Conservation (phyloP, 2,888 invertebrate genomes). For the Tenthredo livida region DNA sequence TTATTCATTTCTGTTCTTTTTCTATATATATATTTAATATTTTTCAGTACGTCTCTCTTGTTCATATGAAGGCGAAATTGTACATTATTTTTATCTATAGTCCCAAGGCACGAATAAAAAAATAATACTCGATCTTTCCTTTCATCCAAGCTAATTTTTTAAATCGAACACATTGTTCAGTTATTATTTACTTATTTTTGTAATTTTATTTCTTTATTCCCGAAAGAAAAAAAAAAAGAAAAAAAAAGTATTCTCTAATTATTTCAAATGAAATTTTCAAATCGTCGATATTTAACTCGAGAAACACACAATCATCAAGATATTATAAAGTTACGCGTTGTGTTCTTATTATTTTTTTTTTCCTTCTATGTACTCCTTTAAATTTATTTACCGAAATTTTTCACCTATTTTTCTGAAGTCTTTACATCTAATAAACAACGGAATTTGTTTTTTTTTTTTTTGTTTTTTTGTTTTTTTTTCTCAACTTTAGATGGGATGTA, state of each 20-base stretch:
- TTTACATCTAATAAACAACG: slow-evolving; percentile 22
- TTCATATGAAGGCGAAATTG: slow-evolving; percentile 39
- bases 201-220: neutral
- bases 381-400: neutral
- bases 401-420: neutral
- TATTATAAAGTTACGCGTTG: slow-evolving; percentile 1
- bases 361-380: neutral
- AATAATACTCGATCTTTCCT: slow-evolving; percentile 15
- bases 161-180: neutral
- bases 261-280: neutral
- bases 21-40: neutral
- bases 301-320: neutral
- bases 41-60: neutral
- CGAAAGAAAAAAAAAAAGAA: too few species aligned
- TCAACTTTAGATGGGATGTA: slow-evolving; percentile 33
- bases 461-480: neutral
- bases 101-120: slow-evolving; percentile 36
- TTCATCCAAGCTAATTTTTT: neutral
- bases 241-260: neutral
- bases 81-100: slow-evolving; percentile 39
- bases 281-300: slow-evolving; percentile 15
- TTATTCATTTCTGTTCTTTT: neutral
- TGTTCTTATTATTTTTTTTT: neutral
- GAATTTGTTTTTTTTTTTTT: neutral
- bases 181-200: neutral